Evolutionary conservation across 2,888 invertebrate genomes (phyloP).

Genomic region (Globia sparganii): DNA sequence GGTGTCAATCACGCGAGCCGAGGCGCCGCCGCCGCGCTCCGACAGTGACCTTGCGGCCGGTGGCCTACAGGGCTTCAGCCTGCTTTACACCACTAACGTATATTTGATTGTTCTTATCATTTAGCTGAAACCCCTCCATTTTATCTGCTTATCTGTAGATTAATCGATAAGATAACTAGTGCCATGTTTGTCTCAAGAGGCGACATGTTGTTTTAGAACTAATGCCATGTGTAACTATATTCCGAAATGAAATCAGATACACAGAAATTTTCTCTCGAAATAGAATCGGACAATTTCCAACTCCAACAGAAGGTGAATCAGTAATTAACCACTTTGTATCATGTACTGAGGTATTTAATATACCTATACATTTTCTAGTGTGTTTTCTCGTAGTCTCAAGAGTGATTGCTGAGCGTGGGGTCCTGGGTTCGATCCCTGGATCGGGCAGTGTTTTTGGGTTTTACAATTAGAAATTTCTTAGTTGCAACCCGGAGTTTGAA

Average conservation of each 20-base stretch:
- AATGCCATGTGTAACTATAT: constrained; percentile 26
- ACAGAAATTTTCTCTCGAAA: constrained; percentile 25
- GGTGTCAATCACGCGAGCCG: constrained; percentile 76
- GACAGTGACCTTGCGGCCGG: constrained; percentile 79
- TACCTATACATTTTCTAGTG: no score
- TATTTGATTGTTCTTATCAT: constrained; percentile 64
- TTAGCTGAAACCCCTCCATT: constrained; percentile 38
- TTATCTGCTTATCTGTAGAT: constrained; percentile 55
- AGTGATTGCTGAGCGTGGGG: not conserved
- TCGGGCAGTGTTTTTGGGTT: not conserved
- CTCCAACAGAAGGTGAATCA: not conserved
- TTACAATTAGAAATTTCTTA: not conserved
- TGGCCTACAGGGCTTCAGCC: constrained; percentile 51
- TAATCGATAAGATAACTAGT: constrained; percentile 52
- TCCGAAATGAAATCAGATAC: constrained; percentile 35
- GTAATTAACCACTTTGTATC: not conserved
- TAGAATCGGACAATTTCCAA: constrained; percentile 42
- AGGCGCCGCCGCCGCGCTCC: constrained; percentile 54
- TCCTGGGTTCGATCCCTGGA: not conserved
- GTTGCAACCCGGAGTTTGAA: not conserved
- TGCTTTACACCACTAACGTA: constrained; percentile 67
- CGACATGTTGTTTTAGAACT: constrained; percentile 30
- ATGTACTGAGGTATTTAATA: not conserved
- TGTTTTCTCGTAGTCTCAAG: not conserved
- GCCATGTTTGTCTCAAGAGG: constrained; percentile 30